Base-by-base conservation (phyloP, 1,140 invertebrate genomes). In the Drosophila paulistorum region DNA sequence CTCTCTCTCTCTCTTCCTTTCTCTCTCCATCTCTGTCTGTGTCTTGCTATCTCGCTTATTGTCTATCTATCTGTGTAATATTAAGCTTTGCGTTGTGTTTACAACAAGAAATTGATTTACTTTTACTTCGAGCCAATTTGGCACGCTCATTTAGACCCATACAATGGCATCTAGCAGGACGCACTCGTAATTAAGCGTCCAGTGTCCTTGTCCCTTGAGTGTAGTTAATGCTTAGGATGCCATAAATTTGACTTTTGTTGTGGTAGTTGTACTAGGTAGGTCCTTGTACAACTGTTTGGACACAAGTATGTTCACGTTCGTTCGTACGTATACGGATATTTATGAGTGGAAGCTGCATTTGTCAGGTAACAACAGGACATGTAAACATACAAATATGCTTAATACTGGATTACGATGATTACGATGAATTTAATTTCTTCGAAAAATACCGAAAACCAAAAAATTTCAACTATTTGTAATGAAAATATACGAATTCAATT, bases 41-140 rank as follows among this genome's bases (percentile, higher is more conserved):
- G 26, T 5, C 30, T 30, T 30, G 30, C 41, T n/a, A 7, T 42
- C 42, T 45, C 42, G 7, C n/a, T 45, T 6, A 9, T 3, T 48
- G 23, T 58, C 45, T 55, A 65, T 68, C 37, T 48, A 66, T 79
- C 45, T 65, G 65, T 23, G 23, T 58, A 26, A 10, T 62, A 30
- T 66, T 65, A 55, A 64, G 45, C 11, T 39, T 35, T 70, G 33
- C 63, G 48, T 72, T 30, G 55, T 65, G 66, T 51, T 55, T 55
- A 65, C 58, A 71, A 78, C 68, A 78, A 66, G 57, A 66, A 81
- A 75, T 86, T 78, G 82, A 85, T 86, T 85, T 85, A 81, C 78
- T 72, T 71, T 65, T 65, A 68, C 79, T 78, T 68, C 51, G 74
- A 75, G 78, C 74, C 82, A 78, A 81, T 86, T 85, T 74, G 78